These are phyloP conservation scores for Irena cyanogastra DNA, from an alignment of 2,113 vertebrate genomes.

Conservation along the genomic window DNA sequence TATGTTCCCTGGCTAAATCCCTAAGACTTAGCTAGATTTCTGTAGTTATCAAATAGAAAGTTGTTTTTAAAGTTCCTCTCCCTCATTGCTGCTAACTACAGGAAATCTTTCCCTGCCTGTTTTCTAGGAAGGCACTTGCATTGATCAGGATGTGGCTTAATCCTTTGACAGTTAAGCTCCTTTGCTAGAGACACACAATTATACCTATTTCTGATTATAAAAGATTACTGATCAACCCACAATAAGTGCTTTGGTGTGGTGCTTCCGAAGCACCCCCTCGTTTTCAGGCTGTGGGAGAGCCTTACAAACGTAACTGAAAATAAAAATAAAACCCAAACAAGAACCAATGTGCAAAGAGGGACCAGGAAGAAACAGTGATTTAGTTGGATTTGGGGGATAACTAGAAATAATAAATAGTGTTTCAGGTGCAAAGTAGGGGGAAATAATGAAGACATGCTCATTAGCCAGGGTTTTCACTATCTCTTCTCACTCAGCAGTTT, in stretches of 20 bases:
- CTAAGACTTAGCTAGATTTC: conserved; percentile 82
- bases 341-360: background rate
- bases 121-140: conserved; percentile 71
- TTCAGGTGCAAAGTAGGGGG: background rate
- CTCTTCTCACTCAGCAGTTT: background rate
- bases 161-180: conserved; percentile 27
- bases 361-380: background rate
- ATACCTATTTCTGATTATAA: conserved; percentile 20
- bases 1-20: conserved; percentile 83
- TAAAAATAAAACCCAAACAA: background rate
- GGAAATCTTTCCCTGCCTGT: conserved; percentile 76
- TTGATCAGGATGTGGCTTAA: conserved; percentile 67
- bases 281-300: background rate
- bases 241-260: background rate
- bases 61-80: conserved; percentile 75
- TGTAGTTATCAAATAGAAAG: conserved; percentile 80
- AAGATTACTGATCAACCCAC: background rate
- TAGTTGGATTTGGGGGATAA: background rate
- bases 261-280: background rate
- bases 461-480: background rate
- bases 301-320: background rate
- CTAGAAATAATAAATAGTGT: background rate
- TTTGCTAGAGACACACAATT: conserved; percentile 39
- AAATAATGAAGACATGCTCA: rapidly evolving
- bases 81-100: conserved; percentile 72